Evolutionary conservation across 2,797 vertebrate species (phyloP).

Genomic region (Hephaestus fuliginosus): DNA sequence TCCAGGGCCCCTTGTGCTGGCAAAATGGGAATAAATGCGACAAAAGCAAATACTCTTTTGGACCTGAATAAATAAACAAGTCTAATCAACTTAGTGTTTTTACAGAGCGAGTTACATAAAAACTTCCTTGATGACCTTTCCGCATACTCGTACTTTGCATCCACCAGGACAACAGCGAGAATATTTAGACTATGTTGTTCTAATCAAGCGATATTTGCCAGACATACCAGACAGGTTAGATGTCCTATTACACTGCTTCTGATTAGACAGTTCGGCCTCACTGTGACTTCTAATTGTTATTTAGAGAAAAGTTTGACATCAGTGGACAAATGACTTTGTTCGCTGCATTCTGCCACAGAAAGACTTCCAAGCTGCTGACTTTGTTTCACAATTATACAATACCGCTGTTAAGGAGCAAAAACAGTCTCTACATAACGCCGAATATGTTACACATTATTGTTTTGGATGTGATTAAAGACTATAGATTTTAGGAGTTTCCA

Average conservation of each 20-base stretch:
- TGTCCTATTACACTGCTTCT: constrained; percentile 59
- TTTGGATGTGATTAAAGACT: constrained; percentile 28
- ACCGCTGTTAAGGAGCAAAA: not conserved
- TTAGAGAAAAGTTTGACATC: constrained; percentile 56
- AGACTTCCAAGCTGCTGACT: constrained; percentile 15
- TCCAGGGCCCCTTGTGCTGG: constrained; percentile 98
- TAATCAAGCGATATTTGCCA: constrained; percentile 61
- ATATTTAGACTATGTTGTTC: constrained; percentile 57
- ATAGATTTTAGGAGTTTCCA: constrained; percentile 47
- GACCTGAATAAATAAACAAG: constrained; percentile 99
- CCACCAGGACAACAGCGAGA: constrained; percentile 55
- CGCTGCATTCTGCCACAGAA: constrained; percentile 30
- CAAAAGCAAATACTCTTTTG: constrained; percentile 99
- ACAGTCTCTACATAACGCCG: not conserved
- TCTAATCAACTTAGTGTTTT: constrained; percentile 86
- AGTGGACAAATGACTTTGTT: constrained; percentile 47
- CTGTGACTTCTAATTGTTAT: constrained; percentile 54
- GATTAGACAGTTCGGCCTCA: constrained; percentile 51
- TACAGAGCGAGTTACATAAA: constrained; percentile 76
- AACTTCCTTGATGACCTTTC: constrained; percentile 80
- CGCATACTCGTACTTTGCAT: constrained; percentile 60
- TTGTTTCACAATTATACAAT: not conserved
- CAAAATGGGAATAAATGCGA: constrained; percentile 99
- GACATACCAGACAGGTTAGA: constrained; percentile 61
- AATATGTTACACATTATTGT: not conserved